phyloP scores from a whole-genome alignment of 2,113 vertebrate genomes.

The Perccottus glenii region DNA sequence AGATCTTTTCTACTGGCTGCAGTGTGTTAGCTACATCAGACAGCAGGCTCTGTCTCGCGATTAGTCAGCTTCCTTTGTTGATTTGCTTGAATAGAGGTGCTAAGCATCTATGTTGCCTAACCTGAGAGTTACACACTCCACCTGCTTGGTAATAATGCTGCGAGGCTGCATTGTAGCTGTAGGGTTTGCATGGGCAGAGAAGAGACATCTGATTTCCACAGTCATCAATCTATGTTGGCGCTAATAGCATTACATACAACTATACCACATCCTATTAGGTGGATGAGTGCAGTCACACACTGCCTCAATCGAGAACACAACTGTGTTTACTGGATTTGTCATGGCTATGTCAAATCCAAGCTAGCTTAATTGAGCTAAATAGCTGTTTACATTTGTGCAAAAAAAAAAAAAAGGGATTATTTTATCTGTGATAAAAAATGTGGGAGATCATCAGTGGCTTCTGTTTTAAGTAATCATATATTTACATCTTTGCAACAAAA shows the following conservation, averaged over 20 bases:
- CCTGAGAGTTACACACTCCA: conserved; percentile 45
- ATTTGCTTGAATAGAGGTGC: conserved; percentile 54
- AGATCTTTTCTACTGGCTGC: conserved; percentile 61
- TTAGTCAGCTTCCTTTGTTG: conserved; percentile 70
- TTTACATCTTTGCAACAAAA: conserved; percentile 27
- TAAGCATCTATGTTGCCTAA: conserved; percentile 50
- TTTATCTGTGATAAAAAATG: conserved; percentile 18
- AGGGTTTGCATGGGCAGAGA: conserved; percentile 30
- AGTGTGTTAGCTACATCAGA: conserved; percentile 56
- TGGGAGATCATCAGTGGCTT: conserved; percentile 13
- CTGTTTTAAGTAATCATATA: conserved; percentile 8
- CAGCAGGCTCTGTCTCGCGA: conserved; percentile 44
- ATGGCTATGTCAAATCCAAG: conserved; percentile 15
- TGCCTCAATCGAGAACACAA: conserved; percentile 9
- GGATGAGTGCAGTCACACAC: conserved; percentile 12
- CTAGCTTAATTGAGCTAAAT: conserved; percentile 38
- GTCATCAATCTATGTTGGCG: conserved; percentile 6
- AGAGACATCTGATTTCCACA: conserved; percentile 21
- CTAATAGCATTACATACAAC: conserved; percentile 32
- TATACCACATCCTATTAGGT: conserved; percentile 2
- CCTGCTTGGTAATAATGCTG: conserved; percentile 44
- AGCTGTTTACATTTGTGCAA: conserved; percentile 10
- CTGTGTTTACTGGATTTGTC: conserved; percentile 5
- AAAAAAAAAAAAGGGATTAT: conserved; percentile 24
- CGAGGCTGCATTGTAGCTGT: conserved; percentile 23